Evolutionary conservation across 2,888 invertebrate species (phyloP).

Genomic region (Chirona hameri): DNA sequence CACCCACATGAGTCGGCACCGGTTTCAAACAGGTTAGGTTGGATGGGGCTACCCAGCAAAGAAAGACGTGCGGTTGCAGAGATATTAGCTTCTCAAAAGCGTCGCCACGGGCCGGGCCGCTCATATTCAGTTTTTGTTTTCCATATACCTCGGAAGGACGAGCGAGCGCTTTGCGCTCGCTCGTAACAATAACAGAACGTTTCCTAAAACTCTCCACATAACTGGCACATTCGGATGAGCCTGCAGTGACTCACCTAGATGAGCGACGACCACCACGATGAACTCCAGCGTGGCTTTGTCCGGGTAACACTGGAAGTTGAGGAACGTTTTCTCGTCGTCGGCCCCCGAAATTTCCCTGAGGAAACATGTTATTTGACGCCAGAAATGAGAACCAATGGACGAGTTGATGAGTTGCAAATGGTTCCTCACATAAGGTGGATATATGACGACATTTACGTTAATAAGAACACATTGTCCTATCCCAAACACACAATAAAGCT

Average conservation of each 20-base stretch:
- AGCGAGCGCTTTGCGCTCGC: too few species aligned
- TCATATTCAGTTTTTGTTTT: too few species aligned
- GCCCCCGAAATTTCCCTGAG: not conserved
- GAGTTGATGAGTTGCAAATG: not conserved
- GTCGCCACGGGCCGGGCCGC: too few species aligned
- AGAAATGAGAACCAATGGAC: not conserved
- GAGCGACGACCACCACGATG: slow-evolving; percentile 24
- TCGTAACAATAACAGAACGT: too few species aligned
- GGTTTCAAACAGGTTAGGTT: too few species aligned
- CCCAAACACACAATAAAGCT: not conserved
- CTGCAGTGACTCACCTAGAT: slow-evolving; percentile 32
- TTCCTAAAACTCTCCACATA: too few species aligned
- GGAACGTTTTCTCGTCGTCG: slow-evolving; percentile 31
- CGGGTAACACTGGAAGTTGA: slow-evolving; percentile 35
- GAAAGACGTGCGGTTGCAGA: too few species aligned
- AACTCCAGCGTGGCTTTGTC: slow-evolving; percentile 32
- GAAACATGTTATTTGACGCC: not conserved
- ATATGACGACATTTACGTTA: not conserved
- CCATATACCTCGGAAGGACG: too few species aligned
- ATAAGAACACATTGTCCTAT: not conserved
- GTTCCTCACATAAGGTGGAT: not conserved
- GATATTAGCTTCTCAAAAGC: too few species aligned
- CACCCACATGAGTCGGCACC: too few species aligned
- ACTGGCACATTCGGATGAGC: too few species aligned
- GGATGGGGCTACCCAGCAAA: too few species aligned